phyloP scores from a whole-genome alignment of 2,113 vertebrate genomes.

The Sitta europaea region DNA sequence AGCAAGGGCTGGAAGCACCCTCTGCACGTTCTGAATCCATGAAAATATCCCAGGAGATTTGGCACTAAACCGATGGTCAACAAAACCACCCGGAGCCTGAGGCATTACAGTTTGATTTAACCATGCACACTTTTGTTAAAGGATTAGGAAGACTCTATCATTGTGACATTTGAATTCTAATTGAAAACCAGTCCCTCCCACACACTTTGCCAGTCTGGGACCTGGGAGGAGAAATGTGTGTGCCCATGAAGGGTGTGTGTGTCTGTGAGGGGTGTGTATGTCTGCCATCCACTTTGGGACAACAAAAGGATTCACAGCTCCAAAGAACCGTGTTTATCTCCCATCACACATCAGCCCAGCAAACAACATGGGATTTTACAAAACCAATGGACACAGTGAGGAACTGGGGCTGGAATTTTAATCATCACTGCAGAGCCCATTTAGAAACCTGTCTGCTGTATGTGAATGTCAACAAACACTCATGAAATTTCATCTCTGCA shows the following conservation, averaged over 20 bases:
- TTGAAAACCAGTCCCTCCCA: constrained; percentile 17
- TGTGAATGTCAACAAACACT: not conserved
- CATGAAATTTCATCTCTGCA: not conserved
- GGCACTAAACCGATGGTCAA: constrained; percentile 22
- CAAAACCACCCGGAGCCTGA: not conserved
- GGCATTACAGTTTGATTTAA: constrained; percentile 12
- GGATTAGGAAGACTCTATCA: constrained; percentile 38
- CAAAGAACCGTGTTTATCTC: not conserved
- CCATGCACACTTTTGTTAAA: not conserved
- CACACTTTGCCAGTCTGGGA: not conserved
- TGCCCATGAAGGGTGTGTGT: not conserved
- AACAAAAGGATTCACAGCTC: not conserved
- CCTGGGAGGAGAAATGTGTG: not conserved
- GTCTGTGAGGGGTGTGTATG: no score
- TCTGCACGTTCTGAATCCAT: not conserved
- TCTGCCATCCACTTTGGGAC: not conserved
- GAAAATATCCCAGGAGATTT: not conserved
- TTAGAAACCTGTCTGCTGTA: not conserved
- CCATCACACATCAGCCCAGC: not conserved
- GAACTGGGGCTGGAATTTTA: not conserved
- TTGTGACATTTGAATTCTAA: constrained; percentile 19
- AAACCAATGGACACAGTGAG: not conserved
- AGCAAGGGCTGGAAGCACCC: not conserved
- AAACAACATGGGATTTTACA: not conserved
- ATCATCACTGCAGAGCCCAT: not conserved